Conservation (phyloP, 2,797 vertebrate genomes). For the Lepilemur septentrionalis region DNA sequence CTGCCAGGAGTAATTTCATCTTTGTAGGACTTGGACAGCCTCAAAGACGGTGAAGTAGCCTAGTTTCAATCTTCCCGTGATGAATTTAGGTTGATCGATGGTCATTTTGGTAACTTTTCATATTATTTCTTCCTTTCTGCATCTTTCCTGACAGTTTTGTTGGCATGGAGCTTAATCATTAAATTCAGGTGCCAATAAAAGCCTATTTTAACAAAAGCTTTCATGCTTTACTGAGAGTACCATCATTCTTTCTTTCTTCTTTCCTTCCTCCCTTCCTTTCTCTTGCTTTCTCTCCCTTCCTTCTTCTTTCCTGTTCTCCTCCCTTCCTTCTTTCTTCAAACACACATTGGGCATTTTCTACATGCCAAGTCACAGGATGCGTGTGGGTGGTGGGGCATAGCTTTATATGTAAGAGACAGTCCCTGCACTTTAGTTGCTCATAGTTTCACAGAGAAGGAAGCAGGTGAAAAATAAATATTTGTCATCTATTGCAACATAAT, state of each 20-base stretch:
- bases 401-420: background rate
- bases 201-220: background rate
- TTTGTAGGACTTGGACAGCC: background rate
- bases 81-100: background rate
- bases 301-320: background rate
- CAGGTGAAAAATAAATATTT: background rate
- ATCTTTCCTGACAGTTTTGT: background rate
- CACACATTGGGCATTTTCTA: background rate
- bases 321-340: background rate
- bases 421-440: background rate
- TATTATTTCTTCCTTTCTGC: background rate
- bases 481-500: background rate
- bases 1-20: background rate
- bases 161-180: background rate
- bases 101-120: background rate
- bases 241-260: background rate
- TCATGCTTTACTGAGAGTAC: background rate
- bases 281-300: background rate
- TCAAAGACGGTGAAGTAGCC: background rate
- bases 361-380: background rate
- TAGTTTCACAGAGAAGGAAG: background rate
- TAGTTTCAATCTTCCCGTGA: background rate
- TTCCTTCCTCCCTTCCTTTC: background rate
- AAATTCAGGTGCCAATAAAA: background rate
- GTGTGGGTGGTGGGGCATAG: rapidly evolving